Evolutionary conservation across 2,113 vertebrate species (phyloP), one percentile per base, ranked within the genome.

Genomic region (Bothrops jararaca): DNA sequence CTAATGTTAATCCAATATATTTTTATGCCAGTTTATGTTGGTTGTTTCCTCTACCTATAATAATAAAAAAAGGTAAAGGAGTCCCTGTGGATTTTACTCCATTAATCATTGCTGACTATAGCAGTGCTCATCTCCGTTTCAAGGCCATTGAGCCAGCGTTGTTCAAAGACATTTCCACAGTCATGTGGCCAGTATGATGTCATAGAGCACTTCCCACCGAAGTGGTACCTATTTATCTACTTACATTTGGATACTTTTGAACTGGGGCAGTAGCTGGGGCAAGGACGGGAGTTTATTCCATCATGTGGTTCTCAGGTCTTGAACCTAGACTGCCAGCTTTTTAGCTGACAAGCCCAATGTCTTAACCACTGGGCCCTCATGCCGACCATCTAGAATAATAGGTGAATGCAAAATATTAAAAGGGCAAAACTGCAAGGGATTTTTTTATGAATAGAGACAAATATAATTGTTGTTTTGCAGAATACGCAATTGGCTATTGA

Each of bases 21-120:
- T 57, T 64, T 56, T 60, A 2, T 23, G 57, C n/a, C 48, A 57
- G 12, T 89, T 80, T 24, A 34, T 34, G 42, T 80, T 34, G 39
- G 29, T 22, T 93, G 2, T 48, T 94, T 95, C 20, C 52, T 23
- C 5, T 90, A 5, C 3, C 92, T 92, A 92, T 91, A 92, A 24
- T 88, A 39, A 86, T 56, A 85, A 29, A n/a, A 12, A 64, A 69
- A 69, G 29, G 29, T 34, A 69, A 13, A 69, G 5, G 64, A 69
- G 5, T 69, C 29, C 29, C 29, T 69, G 64, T 13, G 34, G 64
- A 34, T 69, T 69, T 69, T 69, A 69, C 29, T 69, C 64, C 13
- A 69, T 1, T 69, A 69, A 5, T 34, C 5, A 69, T 69, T 69
- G 29, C 12, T n/a, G 29, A 18, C 29, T 34, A 3, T 6, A 15